These are phyloP conservation scores for Hesperophylax magnus DNA, from an alignment of 1,140 invertebrate genomes.

Conservation along the genomic window DNA sequence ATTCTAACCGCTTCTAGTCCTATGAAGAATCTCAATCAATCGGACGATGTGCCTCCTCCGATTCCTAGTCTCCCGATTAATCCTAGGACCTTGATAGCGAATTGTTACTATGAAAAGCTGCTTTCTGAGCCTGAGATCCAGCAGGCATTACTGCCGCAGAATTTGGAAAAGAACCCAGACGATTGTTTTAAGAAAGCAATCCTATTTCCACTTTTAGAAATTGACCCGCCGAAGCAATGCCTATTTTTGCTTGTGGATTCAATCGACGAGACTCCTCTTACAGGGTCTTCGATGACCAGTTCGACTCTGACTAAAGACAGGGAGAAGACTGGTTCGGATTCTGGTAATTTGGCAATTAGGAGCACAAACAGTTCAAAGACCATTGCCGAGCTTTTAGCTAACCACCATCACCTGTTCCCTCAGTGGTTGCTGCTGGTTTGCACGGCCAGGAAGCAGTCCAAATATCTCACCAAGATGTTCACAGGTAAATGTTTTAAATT, in stretches of 20 bases:
- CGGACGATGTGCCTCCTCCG: slow-evolving; percentile 68
- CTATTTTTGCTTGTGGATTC: slow-evolving; percentile 92
- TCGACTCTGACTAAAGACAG: slow-evolving; percentile 64
- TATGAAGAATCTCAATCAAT: slow-evolving; percentile 15
- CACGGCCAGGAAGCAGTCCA: slow-evolving; percentile 89
- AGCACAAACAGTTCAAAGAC: slow-evolving; percentile 73
- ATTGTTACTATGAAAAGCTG: slow-evolving; percentile 87
- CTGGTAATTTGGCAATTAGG: slow-evolving; percentile 61
- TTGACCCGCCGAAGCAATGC: slow-evolving; percentile 86
- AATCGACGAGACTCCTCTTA: slow-evolving; percentile 83
- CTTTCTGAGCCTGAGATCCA: slow-evolving; percentile 83
- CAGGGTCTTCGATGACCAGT: slow-evolving; percentile 56
- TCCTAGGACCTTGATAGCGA: slow-evolving; percentile 77
- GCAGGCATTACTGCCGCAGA: slow-evolving; percentile 78
- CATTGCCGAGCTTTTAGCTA: slow-evolving; percentile 89
- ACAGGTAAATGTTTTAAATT: slow-evolving; percentile 66
- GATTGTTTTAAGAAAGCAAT: slow-evolving; percentile 92
- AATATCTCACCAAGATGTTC: slow-evolving; percentile 91
- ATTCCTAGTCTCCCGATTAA: slow-evolving; percentile 75
- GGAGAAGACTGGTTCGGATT: slow-evolving; percentile 59
- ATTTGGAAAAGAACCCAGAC: slow-evolving; percentile 87
- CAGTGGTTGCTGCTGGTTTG: slow-evolving; percentile 94
- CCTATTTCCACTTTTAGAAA: slow-evolving; percentile 88
- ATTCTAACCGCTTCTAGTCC: slow-evolving; percentile 20
- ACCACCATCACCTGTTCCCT: slow-evolving; percentile 93